Evolutionary conservation across 2,888 invertebrate species (phyloP), one percentile per base, ranked within the genome.

Genomic region (Lymantria monacha): DNA sequence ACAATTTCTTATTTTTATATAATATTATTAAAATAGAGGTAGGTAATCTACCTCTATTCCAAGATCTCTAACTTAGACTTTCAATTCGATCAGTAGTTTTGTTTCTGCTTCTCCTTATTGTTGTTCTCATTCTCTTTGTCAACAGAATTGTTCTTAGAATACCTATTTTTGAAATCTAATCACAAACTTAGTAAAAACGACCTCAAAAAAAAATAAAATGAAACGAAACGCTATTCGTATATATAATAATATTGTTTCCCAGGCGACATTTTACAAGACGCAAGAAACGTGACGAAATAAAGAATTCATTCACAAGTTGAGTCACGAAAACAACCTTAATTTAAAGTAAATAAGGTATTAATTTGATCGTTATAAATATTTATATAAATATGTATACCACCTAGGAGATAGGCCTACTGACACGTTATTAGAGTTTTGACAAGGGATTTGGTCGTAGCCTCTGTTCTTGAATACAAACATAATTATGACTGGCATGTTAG

Each of bases 361-460:
- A 53, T 51, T 44, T 8, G 9, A 13, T 3, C 30, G 13, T 10
- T 44, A 13, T 15, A 22, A 22, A 43, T 7, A 43, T 30, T 43
- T 43, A 7, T 43, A 43, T 33, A 22, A 44, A 44, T 11, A 36
- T 44, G 11, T 44, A 33, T 33, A 36, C 14, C 11, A 33, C 33
- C 33, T 33, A 13, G 33, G 14, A 31, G 44, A 33, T 55, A 55
- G 50, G 40, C 13, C 42, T 56, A 45, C 40, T 58, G 66, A 65
- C 69, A 69, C 59, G 50, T 67, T 63, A 65, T 67, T 61, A 59
- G 57, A 69, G 63, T 67, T 73, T 60, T 71, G 75, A 74, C 66
- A 58, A 57, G 66, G 71, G 72, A 42, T 55, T 63, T 49, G 44
- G 15, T 36, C 43, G 46, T 11, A 22, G 30, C 44, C 42, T 42